A percentile compares a stretch with the other conserved stretches of the same genome.
Evolutionary conservation across 2,888 invertebrate species (phyloP).

Genomic region (Sympetrum striolatum): DNA sequence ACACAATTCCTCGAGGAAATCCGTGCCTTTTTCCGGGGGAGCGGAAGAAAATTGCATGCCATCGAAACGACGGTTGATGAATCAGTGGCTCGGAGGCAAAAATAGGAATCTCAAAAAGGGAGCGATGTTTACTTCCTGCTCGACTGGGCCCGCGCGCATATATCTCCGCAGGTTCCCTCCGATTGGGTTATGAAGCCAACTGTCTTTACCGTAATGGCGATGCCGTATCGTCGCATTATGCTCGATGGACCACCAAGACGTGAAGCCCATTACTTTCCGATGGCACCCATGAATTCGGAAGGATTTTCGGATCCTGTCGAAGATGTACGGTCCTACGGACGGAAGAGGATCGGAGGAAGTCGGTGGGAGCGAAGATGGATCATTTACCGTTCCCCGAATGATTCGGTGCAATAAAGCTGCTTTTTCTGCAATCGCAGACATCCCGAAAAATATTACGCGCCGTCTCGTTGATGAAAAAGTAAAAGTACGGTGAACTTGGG

Average conservation of each 20-base stretch:
- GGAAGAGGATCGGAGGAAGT: too few species aligned
- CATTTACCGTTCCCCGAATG: too few species aligned
- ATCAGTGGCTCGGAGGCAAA: neutral
- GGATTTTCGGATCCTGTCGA: too few species aligned
- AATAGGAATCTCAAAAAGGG: neutral
- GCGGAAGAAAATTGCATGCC: neutral
- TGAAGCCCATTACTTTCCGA: neutral
- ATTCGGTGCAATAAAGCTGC: too few species aligned
- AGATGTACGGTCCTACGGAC: too few species aligned
- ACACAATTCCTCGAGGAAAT: neutral
- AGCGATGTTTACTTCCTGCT: neutral
- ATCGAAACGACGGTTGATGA: neutral
- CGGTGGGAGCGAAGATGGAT: too few species aligned
- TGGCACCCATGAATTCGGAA: too few species aligned
- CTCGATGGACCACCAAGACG: neutral
- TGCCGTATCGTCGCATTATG: neutral
- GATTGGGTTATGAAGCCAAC: neutral
- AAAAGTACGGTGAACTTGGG: too few species aligned
- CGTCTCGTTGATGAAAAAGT: too few species aligned
- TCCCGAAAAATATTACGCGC: too few species aligned
- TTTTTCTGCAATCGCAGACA: too few species aligned
- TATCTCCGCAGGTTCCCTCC: neutral
- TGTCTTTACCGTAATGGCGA: neutral
- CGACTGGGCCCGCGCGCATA: neutral
- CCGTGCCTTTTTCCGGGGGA: neutral